Percentiles rank a stretch among this genome's conserved stretches.
These are phyloP conservation scores for Phylloscopus trochiloides DNA, from an alignment of 2,113 vertebrate species.

Conservation along the genomic window DNA sequence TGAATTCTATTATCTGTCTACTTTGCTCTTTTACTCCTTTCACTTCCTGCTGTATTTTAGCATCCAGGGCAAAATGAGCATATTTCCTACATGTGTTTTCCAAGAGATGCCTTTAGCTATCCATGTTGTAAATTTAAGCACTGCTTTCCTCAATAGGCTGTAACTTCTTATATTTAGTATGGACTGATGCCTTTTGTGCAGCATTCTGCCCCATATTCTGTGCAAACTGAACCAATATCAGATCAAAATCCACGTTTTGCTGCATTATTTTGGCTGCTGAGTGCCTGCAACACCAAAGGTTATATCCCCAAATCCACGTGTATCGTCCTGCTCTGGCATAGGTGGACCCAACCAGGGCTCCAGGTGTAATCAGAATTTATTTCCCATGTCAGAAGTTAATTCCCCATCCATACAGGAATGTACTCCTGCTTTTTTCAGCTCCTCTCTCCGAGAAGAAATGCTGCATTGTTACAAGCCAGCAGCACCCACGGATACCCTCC, in stretches of 20 bases:
- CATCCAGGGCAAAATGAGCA: not conserved
- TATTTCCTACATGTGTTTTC: not conserved
- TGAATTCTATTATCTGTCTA: constrained; percentile 17
- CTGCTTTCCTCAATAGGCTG: not conserved
- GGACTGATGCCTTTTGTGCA: not conserved
- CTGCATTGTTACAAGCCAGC: constrained; percentile 7
- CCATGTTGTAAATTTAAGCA: not conserved
- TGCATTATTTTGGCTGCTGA: not conserved
- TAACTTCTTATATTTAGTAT: not conserved
- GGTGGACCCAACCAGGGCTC: accelerated
- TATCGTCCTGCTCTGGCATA: not conserved
- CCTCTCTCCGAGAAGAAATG: not conserved
- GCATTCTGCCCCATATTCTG: not conserved
- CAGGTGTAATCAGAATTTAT: not conserved
- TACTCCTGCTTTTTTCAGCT: not conserved
- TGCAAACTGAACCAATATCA: not conserved
- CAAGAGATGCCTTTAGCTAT: not conserved
- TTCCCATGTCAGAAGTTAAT: not conserved
- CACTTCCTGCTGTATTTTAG: not conserved
- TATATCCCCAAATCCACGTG: not conserved
- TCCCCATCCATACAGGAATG: not conserved
- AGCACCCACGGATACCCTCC: constrained; percentile 45
- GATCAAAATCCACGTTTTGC: not conserved
- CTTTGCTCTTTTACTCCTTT: not conserved
- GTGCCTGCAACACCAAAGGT: not conserved